phyloP scores from a whole-genome alignment of 1,140 invertebrate genomes.

The Calephelis virginiensis region DNA sequence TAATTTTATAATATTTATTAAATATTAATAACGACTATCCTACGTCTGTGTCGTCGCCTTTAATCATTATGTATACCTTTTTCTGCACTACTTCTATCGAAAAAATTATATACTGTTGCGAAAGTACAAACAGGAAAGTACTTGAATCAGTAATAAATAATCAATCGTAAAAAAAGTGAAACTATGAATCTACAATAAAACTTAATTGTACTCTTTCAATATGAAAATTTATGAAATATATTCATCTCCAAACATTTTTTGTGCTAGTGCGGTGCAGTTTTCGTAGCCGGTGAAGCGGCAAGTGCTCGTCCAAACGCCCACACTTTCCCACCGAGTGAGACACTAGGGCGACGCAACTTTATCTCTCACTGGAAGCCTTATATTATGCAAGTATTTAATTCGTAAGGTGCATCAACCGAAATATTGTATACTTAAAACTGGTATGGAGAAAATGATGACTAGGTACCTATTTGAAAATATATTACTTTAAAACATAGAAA shows the following conservation, averaged over 20 bases:
- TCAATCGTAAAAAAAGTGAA: background rate
- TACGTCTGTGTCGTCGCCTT: no score
- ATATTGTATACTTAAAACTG: no score
- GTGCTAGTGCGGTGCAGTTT: constrained; percentile 47
- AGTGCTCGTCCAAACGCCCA: constrained; percentile 51
- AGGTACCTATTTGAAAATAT: no score
- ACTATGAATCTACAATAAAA: background rate
- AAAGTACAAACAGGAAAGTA: no score
- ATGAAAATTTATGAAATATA: constrained; percentile 8
- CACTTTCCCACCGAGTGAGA: constrained; percentile 56
- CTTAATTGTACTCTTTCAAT: background rate
- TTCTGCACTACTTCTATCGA: no score
- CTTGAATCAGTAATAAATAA: background rate
- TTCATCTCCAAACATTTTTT: constrained; percentile 37
- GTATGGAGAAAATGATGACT: no score
- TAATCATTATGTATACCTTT: no score
- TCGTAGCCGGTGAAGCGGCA: constrained; percentile 62
- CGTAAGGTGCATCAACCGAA: no score
- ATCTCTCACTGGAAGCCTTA: constrained; percentile 58
- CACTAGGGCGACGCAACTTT: constrained; percentile 30
- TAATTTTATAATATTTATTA: no score
- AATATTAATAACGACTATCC: no score
- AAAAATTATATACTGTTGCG: no score
- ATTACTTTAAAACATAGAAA: no score
- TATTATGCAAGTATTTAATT: constrained; percentile 14